These are phyloP conservation scores for Ectropis grisescens DNA, from an alignment of 1,140 invertebrate genomes.

Conservation along the genomic window DNA sequence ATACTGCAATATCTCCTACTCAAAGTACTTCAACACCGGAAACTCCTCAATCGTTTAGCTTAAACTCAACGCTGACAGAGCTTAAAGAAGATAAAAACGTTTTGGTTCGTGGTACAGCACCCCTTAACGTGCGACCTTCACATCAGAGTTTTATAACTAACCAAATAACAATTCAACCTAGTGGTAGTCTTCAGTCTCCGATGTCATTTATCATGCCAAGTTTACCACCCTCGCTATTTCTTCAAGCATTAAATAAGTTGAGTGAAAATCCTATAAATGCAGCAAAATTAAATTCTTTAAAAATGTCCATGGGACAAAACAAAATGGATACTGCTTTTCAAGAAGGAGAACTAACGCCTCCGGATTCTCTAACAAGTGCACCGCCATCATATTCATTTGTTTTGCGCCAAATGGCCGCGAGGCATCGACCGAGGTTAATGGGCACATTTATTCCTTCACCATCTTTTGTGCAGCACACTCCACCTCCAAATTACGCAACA, in stretches of 20 bases:
- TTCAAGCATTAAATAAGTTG: conserved; percentile 39
- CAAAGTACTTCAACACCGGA: too few relatives aligned
- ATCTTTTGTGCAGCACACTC: conserved; percentile 48
- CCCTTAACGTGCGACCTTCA: too few relatives aligned
- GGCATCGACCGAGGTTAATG: conserved; percentile 43
- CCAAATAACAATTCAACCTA: too few relatives aligned
- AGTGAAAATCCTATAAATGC: conserved; percentile 29
- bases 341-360: conserved; percentile 31
- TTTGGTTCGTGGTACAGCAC: too few relatives aligned
- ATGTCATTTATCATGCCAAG: conserved; percentile 12
- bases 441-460: conserved; percentile 57
- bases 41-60: too few relatives aligned
- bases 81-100: too few relatives aligned
- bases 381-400: conserved; percentile 63
- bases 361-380: conserved; percentile 46
- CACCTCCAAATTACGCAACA: conserved; percentile 51
- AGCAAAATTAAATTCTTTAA: too few relatives aligned
- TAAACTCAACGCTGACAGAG: too few relatives aligned
- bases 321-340: conserved; percentile 4
- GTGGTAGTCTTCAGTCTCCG: conserved; percentile 13
- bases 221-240: conserved; percentile 30
- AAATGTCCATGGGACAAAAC: too few relatives aligned
- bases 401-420: conserved; percentile 41
- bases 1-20: too few relatives aligned
- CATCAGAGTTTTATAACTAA: too few relatives aligned